Evolutionary conservation across 2,113 vertebrate species (phyloP).

Genomic region (Callionymus lyra): DNA sequence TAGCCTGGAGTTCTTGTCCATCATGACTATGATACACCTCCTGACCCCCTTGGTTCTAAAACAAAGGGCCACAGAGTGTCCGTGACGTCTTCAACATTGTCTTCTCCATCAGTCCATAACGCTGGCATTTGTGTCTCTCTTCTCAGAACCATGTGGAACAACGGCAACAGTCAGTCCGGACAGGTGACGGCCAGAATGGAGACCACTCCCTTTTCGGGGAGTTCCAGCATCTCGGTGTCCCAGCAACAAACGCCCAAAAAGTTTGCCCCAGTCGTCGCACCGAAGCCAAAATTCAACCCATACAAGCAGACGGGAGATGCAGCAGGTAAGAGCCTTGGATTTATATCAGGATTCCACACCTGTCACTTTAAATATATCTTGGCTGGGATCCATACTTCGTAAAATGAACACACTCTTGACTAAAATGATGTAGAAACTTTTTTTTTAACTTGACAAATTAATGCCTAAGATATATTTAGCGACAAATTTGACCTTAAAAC

Average conservation of each 20-base stretch:
- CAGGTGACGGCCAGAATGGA: conserved; percentile 91
- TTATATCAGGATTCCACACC: no score
- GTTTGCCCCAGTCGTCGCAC: conserved; percentile 89
- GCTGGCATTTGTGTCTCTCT: neutral
- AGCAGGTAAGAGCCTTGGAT: conserved; percentile 1
- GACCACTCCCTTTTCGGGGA: conserved; percentile 86
- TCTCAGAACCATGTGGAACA: conserved; percentile 81
- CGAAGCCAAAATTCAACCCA: conserved; percentile 93
- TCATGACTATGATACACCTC: no score
- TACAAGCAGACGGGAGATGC: conserved; percentile 67
- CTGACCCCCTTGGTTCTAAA: no score
- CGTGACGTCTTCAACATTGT: conserved; percentile 22
- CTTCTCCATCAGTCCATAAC: conserved; percentile 4
- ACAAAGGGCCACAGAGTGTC: no score
- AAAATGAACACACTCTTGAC: no score
- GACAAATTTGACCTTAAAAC: no score
- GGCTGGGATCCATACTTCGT: no score
- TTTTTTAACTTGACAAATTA: no score
- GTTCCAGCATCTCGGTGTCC: conserved; percentile 86
- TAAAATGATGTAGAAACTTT: no score
- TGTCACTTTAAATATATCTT: no score
- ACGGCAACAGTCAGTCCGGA: conserved; percentile 70
- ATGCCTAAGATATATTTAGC: no score
- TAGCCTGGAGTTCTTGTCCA: no score
- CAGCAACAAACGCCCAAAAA: conserved; percentile 92